Base-by-base conservation (phyloP, 2,113 vertebrate species). In the Neotoma lepida region DNA sequence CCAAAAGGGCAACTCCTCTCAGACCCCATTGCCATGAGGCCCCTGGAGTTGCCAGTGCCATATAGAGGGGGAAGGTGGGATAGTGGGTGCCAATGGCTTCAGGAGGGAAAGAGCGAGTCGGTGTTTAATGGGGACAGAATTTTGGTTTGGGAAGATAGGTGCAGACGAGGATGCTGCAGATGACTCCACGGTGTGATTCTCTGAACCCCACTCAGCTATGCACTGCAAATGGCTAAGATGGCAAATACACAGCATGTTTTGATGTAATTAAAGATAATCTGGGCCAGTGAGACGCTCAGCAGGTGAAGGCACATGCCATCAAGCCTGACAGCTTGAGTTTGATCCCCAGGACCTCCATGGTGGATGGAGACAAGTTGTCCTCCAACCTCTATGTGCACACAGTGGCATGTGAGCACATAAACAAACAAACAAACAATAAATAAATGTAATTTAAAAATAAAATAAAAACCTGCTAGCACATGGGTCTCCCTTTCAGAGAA, bases 101-200 rank as follows among this genome's bases (percentile, higher is more conserved):
- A 3, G 41, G 28, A 54, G 30, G 39, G 33, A 35, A 35, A 10
- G 33, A 33, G 0, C 0, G 7, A 13, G 9, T 8, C 22, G 0
- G 78, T 58, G 22, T 24, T 28, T 5, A n/a, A 1, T 20, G 51
- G 74, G 49, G 41, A 7, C 41, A 49, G n/a, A 41, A 15, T 24
- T 85, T 85, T 18, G 6, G 68, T 46, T n/a, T 49, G 80, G 78
- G 90, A 61, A 73, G 39, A 61, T 8, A 81, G 9, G 39, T 63
- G 1, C 4, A 39, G 15, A 41, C 5, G 0, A 2, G 13, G 35
- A 74, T 9, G 6, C 7, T 7, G 39, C 0, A 2, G 22, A 20
- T 0, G 68, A 26, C 39, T 24, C 20, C 28, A 10, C 4, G 15
- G n/a, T 35, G 78, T 7, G 64, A 6, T 3, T 33, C 20, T 28